Base-by-base conservation (phyloP, 1,140 invertebrate genomes). In the Drosophila erecta region DNA sequence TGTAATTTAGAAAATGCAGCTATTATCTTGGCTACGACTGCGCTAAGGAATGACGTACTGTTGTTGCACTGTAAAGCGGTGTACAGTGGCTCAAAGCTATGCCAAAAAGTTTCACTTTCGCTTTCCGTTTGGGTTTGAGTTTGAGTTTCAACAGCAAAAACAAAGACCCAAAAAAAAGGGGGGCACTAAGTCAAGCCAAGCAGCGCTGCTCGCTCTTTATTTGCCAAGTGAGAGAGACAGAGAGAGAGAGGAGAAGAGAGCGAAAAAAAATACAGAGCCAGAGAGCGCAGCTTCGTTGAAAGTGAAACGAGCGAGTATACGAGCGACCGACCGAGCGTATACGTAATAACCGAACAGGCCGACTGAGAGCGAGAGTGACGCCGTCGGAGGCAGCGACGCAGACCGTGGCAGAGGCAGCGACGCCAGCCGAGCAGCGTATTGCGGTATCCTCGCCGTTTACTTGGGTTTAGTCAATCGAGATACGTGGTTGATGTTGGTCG, bases 381-480 rank as follows among this genome's bases (percentile, higher is more conserved):
- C n/a, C 38, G 17, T 24, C 38, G 33, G 10, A 5, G 40, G 22
- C 40, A 43, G 61, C 66, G 67, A 24, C 38, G 43, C 59, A 11
- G 47, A n/a, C 53, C 11, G 71, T 8, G 33, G 38, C 57, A 41
- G 64, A 44, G 37, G 37, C 69, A 37, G 59, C 35, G 53, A 53
- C 72, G 71, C 54, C 77, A 47, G 47, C 47, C 14, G 27, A 50
- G 24, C 79, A 87, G 83, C 90, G 81, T 91, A 85, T 91, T 77
- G 84, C 81, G 90, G 91, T 81, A 91, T 92, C 87, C 90, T 92
- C 84, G 90, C 75, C 90, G 72, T 81, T 89, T 91, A 79, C 85
- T 92, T 92, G 89, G 71, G 83, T 85, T 92, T 91, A 92, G 89
- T 92, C 83, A 92, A 92, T 92, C 90, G 91, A 92, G 89, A 90